A percentile compares a stretch with the other conserved stretches of the same genome.
Conservation (phyloP, 2,113 vertebrate species). For the Cryptotis parvus region DNA sequence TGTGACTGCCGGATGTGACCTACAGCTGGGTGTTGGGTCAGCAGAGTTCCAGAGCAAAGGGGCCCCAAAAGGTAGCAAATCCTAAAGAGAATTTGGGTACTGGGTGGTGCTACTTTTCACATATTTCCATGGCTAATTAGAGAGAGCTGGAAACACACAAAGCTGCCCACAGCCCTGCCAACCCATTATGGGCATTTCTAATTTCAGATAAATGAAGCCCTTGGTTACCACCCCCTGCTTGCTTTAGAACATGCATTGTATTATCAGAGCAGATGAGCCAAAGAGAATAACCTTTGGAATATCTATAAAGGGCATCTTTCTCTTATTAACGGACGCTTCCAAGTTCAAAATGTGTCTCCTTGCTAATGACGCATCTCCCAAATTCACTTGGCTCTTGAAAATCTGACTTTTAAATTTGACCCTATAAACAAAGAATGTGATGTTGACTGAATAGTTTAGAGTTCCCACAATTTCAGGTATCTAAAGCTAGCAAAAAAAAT, state of each 20-base stretch:
- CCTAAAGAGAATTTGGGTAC: conserved; percentile 79
- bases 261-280: conserved; percentile 70
- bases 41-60: conserved; percentile 67
- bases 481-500: conserved; percentile 78
- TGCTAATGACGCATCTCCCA: conserved; percentile 57
- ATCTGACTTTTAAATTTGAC: conserved; percentile 64
- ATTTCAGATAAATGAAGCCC: conserved; percentile 79
- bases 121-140: conserved; percentile 83
- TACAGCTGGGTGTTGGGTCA: conserved; percentile 78
- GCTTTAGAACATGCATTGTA: conserved; percentile 73
- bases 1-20: conserved; percentile 78
- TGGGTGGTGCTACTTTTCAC: conserved; percentile 78
- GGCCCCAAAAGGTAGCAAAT: conserved; percentile 82
- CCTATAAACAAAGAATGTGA: conserved; percentile 66
- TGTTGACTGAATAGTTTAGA: conserved; percentile 17
- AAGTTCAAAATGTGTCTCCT: conserved; percentile 49
- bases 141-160: conserved; percentile 79
- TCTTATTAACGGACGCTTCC: conserved; percentile 62
- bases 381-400: conserved; percentile 62
- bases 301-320: conserved; percentile 73
- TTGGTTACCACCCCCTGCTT: conserved; percentile 71
- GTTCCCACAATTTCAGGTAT: conserved; percentile 58
- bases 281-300: conserved; percentile 68
- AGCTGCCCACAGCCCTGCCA: conserved; percentile 74
- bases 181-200: conserved; percentile 76